These are phyloP conservation scores for Malaclemys terrapin DNA, from an alignment of 2,113 vertebrate species.

Conservation along the genomic window DNA sequence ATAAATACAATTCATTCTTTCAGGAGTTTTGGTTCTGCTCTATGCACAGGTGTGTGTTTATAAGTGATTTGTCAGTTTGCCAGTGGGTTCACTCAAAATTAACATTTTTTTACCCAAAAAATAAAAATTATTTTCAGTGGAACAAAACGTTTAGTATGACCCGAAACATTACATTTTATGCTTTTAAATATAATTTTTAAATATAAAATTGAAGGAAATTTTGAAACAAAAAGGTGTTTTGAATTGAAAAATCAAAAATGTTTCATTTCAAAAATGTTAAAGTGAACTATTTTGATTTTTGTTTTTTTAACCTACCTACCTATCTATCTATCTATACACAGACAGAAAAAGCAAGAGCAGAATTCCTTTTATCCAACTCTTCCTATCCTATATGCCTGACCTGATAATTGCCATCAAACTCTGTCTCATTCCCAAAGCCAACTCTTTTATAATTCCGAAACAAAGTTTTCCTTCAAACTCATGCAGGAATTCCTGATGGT, in stretches of 20 bases:
- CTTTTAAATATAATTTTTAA: neutral
- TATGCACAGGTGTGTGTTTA: neutral
- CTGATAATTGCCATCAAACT: neutral
- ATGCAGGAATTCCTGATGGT: conserved; percentile 32
- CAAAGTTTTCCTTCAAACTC: neutral
- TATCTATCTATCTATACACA: neutral
- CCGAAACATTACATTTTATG: neutral
- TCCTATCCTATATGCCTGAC: neutral
- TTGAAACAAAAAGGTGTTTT: neutral
- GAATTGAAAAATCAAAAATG: neutral
- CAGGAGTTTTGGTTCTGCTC: neutral
- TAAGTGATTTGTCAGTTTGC: neutral
- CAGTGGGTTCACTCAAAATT: neutral
- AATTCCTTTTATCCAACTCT: neutral
- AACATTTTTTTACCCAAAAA: neutral
- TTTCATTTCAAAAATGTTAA: neutral
- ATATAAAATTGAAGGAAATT: neutral
- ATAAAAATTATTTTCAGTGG: neutral
- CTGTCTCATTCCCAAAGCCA: neutral
- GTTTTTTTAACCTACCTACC: too few relatives aligned
- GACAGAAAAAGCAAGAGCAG: neutral
- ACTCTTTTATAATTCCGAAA: neutral
- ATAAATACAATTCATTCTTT: neutral
- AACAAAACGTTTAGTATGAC: neutral
- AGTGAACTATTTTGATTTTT: neutral